Evolutionary conservation across 2,113 vertebrate genomes (phyloP).

Genomic region (Colinus virginianus): DNA sequence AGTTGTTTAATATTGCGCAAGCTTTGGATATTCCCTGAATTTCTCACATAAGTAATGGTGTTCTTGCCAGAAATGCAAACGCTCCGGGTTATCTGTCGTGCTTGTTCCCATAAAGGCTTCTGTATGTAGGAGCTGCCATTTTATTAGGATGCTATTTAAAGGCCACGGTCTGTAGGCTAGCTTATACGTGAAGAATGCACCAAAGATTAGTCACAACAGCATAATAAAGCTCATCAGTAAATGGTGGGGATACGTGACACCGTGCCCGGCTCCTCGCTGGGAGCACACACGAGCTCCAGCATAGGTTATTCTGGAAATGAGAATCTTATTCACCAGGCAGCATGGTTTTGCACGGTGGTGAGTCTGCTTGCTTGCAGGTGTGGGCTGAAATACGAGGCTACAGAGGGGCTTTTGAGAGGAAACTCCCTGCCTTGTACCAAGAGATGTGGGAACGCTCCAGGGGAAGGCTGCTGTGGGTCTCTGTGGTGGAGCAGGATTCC

Average conservation of each 20-base stretch:
- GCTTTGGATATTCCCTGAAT: background rate
- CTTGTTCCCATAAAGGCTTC: background rate
- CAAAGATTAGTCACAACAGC: background rate
- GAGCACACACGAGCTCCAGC: background rate
- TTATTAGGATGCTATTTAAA: background rate
- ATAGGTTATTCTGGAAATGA: background rate
- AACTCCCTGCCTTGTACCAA: accelerated
- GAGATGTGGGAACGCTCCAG: background rate
- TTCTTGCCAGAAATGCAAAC: too few species aligned
- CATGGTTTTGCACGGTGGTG: too few species aligned
- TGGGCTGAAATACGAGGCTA: background rate
- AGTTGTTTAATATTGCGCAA: background rate
- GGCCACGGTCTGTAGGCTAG: background rate
- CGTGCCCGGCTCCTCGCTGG: background rate
- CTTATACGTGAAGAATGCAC: accelerated
- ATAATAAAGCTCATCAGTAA: background rate
- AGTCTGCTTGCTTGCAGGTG: background rate
- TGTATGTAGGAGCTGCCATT: background rate
- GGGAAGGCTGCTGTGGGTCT: accelerated
- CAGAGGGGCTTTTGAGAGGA: background rate
- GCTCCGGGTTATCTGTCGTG: background rate
- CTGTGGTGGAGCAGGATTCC: background rate
- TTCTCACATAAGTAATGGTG: background rate
- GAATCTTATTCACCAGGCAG: background rate
- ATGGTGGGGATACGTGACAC: background rate